phyloP scores from a whole-genome alignment of 2,888 invertebrate species.

The Alentia gelatinosa region DNA sequence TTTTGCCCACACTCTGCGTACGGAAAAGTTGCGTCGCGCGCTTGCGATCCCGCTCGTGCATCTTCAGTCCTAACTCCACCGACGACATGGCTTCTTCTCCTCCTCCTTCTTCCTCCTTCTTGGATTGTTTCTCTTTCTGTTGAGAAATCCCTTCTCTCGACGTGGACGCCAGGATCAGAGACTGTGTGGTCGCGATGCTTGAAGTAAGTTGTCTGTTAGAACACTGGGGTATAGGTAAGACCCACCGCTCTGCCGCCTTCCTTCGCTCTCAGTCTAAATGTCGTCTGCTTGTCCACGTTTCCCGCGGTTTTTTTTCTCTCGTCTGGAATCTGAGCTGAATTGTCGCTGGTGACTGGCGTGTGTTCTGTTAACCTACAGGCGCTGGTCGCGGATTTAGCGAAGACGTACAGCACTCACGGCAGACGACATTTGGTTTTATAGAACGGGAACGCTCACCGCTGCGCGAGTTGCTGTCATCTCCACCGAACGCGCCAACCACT shows the following conservation, averaged over 20 bases:
- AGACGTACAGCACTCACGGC: not conserved
- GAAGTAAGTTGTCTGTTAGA: not conserved
- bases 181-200: not conserved
- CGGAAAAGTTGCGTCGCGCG: slow-evolving; percentile 59
- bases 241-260: too few relatives aligned
- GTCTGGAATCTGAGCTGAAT: not conserved
- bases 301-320: not conserved
- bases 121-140: not conserved
- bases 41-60: slow-evolving; percentile 61
- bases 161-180: not conserved
- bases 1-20: slow-evolving; percentile 57
- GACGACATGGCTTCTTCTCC: not conserved
- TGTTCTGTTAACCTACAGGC: not conserved
- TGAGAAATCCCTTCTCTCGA: not conserved
- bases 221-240: not conserved
- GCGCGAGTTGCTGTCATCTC: too few relatives aligned
- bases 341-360: not conserved
- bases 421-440: not conserved
- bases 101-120: not conserved
- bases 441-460: too few relatives aligned
- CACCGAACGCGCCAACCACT: not conserved
- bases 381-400: not conserved
- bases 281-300: not conserved
- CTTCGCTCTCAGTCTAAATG: not conserved
- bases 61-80: slow-evolving; percentile 42